Conservation (phyloP, 2,888 invertebrate genomes). For the Metallyticus violacea region DNA sequence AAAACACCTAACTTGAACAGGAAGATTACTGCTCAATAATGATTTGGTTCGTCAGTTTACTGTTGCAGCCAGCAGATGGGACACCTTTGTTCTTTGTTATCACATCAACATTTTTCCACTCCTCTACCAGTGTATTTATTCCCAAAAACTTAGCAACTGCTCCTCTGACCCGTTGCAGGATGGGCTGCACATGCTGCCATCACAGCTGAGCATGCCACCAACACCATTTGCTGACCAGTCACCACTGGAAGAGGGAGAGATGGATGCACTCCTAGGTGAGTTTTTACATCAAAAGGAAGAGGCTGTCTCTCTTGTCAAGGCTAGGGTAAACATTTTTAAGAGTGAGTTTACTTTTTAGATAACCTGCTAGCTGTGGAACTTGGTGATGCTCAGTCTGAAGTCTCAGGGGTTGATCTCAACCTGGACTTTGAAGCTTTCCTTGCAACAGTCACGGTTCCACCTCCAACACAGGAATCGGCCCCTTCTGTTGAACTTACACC, state of each 20-base stretch:
- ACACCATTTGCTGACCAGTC: constrained; percentile 69
- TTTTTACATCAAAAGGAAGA: background rate
- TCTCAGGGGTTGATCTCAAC: constrained; percentile 46
- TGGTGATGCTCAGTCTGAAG: constrained; percentile 37
- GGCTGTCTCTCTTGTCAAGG: background rate
- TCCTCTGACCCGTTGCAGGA: no score
- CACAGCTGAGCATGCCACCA: constrained; percentile 69
- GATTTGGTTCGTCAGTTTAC: no score
- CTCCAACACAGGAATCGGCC: constrained; percentile 65
- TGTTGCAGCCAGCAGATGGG: no score
- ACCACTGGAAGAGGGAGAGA: constrained; percentile 42
- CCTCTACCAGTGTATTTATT: no score
- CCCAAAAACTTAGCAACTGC: no score
- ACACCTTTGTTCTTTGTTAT: no score
- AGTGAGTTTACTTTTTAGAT: background rate
- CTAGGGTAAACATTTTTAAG: background rate
- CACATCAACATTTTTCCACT: no score
- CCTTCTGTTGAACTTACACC: constrained; percentile 75
- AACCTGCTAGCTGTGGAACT: background rate
- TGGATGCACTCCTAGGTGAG: background rate
- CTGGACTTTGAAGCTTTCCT: constrained; percentile 78
- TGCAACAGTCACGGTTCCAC: constrained; percentile 77
- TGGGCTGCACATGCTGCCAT: constrained; percentile 61
- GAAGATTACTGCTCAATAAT: no score
- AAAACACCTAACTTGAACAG: no score